Evolutionary conservation across 1,140 invertebrate species (phyloP), one percentile per base, ranked within the genome.

Genomic region (Trichomalopsis sarcophagae): DNA sequence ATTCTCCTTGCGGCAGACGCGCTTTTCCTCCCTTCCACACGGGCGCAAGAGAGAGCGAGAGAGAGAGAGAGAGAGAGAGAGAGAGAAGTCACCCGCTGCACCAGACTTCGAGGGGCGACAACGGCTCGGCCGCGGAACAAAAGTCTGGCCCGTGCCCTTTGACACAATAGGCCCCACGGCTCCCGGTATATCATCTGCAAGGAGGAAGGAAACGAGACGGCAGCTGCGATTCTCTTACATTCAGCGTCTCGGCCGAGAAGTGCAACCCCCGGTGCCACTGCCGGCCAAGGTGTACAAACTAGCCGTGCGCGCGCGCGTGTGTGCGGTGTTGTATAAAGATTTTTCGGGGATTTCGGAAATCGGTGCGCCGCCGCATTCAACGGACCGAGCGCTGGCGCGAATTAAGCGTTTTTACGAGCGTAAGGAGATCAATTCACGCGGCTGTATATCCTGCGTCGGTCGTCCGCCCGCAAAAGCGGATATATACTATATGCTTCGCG

Each of bases 111-210:
- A 62, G 55, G 2, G 62, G 47, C 73, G 85, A 85, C 62, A 74
- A 87, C 75, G 84, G 6, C 73, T 23, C 47, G 23, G 80, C 55
- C 30, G 33, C 4, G 75, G 81, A 88, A 88, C 87, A 88, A 88
- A 88, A 87, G 87, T 88, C 87, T 88, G 55, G 86, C 74, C 75
- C 84, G 84, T 87, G 86, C 84, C 82, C 78, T 78, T 79, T 84
- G 33, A 79, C 33, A 79, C 74, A 80, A 84, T 85, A 62, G 30
- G 21, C 33, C 33, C 21, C 21, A 30, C 6, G 9, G 5, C 69
- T 82, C 44, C 47, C 30, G 47, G 14, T 71, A 47, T 81, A 84
- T 84, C 83, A 76, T 85, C 77, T 68, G 47, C n/a, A 85, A 81
- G 79, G 73, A 85, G 84, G 81, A 87, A 82, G 78, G 78, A 80